Conservation (phyloP, 2,797 vertebrate species). For the Cottoperca gobio region DNA sequence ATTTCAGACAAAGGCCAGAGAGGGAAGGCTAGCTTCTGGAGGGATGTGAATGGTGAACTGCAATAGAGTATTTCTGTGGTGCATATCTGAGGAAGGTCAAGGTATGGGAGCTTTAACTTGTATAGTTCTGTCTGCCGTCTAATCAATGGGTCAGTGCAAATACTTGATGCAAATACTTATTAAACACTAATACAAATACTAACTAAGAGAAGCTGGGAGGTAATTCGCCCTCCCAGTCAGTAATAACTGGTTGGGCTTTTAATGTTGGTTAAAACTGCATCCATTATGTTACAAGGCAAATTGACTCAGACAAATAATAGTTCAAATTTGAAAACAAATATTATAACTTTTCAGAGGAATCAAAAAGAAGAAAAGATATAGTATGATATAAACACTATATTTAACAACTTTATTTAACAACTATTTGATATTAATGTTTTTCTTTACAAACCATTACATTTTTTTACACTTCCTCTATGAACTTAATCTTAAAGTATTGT, state of each 20-base stretch:
- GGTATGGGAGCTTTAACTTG: background rate
- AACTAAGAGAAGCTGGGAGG: background rate
- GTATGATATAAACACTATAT: no score
- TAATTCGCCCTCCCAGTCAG: no score
- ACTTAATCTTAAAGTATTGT: no score
- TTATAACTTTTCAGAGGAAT: no score
- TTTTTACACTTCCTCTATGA: no score
- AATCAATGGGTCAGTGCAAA: constrained; percentile 6
- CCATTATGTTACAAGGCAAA: background rate
- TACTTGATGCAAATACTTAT: background rate
- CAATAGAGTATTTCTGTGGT: background rate
- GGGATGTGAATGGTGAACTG: constrained; percentile 2
- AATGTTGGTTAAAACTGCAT: background rate
- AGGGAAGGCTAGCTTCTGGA: background rate
- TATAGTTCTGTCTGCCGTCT: background rate
- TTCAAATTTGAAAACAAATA: no score
- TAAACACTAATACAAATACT: background rate
- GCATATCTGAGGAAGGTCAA: background rate
- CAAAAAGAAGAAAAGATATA: no score
- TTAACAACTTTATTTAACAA: no score
- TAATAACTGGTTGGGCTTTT: background rate
- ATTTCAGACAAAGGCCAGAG: constrained; percentile 15
- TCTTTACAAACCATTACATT: no score
- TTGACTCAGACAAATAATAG: no score
- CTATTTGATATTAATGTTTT: no score